Evolutionary conservation across 2,113 vertebrate genomes (phyloP), one percentile per base, ranked within the genome.

Genomic region (Cygnus buccinator): DNA sequence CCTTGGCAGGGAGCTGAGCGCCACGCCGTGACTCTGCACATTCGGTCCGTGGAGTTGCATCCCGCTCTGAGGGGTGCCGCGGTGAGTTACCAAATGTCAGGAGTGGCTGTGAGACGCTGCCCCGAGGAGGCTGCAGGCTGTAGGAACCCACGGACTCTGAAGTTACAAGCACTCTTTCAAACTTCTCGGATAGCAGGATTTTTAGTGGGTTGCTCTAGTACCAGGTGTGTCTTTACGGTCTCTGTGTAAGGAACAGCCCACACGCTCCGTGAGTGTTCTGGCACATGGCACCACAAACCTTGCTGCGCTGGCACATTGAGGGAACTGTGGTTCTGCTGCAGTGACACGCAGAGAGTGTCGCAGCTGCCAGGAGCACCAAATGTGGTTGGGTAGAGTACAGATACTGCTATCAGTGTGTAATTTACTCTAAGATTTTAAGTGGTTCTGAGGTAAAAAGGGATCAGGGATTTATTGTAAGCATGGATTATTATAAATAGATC

Each of bases 31-130:
- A 93, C 58, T 48, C 83, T 61, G 78, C 83, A 76, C 68, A 19
- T 66, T 83, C 11, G 12, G 19, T 12, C n/a, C 2, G 0, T 78
- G 1, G 3, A 39, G 50, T 7, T 1, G 3, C n/a, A 13, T 44
- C 74, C 80, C 55, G 33, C 5, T 8, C 44, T 21, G 15, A 4
- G 17, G 39, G 25, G 31, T 33, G 46, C 55, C 2, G 0, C 1
- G 19, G 6, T 7, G 68, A 68, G 17, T 2, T 2, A 6, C n/a
- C 13, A 9, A 10, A 5, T 2, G 14, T 35, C 11, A 37, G 16
- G 41, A 35, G 18, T 2, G 48, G 48, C 66, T 31, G 16, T 18
- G 54, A 57, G 63, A 39, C 5, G 2, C 9, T 29, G 33, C 33
- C 65, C 48, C 26, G n/a, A 26, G 25, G 44, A 46, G 19, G 41